These are phyloP conservation scores for Ceraclea dissimilis DNA, from an alignment of 2,888 invertebrate species.

Conservation along the genomic window DNA sequence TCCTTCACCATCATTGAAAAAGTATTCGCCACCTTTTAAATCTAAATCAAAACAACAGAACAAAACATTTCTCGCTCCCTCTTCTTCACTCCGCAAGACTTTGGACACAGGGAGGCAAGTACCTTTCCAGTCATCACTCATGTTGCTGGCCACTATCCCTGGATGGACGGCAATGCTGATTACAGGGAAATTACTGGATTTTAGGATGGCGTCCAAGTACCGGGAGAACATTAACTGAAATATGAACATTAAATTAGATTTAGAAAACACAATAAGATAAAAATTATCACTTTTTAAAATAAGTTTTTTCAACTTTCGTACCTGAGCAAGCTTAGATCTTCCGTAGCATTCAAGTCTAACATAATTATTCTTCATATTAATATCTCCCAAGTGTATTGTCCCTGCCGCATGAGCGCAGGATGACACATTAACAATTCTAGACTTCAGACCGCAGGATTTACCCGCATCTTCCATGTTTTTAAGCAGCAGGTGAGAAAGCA, in stretches of 20 bases:
- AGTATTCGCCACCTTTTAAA: neutral
- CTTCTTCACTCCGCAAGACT: neutral
- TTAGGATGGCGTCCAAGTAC: conserved; percentile 1
- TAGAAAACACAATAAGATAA: neutral
- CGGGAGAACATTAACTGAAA: conserved; percentile 14
- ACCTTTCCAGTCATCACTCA: conserved; percentile 5
- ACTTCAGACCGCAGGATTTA: conserved; percentile 38
- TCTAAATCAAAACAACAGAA: conserved; percentile 4
- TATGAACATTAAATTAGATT: neutral
- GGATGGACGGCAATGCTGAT: conserved; percentile 10
- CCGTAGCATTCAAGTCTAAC: conserved; percentile 66
- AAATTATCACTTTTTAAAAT: no score
- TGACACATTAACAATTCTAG: conserved; percentile 80
- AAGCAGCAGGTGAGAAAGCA: conserved; percentile 74
- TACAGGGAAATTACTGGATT: neutral
- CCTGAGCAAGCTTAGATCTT: conserved; percentile 80
- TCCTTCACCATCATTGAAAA: neutral
- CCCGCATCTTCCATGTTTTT: conserved; percentile 62
- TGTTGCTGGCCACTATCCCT: conserved; percentile 9
- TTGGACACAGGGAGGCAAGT: neutral
- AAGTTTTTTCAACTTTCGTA: conserved; percentile 29
- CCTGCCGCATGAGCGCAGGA: conserved; percentile 74
- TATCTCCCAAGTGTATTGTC: conserved; percentile 66
- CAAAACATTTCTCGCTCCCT: conserved; percentile 1
- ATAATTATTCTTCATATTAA: conserved; percentile 57